Evolutionary conservation across 2,888 invertebrate genomes (phyloP).

Genomic region (Rhagonycha lutea): DNA sequence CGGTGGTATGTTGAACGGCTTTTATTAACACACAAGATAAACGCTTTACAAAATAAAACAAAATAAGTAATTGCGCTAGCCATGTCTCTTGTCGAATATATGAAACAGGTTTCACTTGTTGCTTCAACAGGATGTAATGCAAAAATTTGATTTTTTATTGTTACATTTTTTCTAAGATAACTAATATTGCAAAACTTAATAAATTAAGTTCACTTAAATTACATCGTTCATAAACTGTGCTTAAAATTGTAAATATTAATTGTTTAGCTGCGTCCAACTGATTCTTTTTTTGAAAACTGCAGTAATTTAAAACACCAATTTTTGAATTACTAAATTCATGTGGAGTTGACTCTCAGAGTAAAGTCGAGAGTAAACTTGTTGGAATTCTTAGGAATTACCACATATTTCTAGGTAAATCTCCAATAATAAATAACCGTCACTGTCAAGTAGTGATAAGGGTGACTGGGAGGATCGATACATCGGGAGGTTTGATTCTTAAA

Average conservation of each 20-base stretch:
- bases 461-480: no score
- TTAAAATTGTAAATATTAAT: neutral
- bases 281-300: no score
- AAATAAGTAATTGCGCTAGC: slow-evolving; percentile 15
- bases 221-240: no score
- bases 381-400: no score
- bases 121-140: slow-evolving; percentile 15
- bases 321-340: no score
- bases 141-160: slow-evolving; percentile 11
- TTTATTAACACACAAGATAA: slow-evolving; percentile 1
- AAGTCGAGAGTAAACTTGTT: no score
- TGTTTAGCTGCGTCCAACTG: neutral
- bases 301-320: no score
- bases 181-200: neutral
- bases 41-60: slow-evolving; percentile 11
- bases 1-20: neutral
- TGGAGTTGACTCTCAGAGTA: no score
- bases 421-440: no score
- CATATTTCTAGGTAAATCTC: no score
- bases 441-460: no score
- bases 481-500: no score
- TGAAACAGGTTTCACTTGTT: slow-evolving; percentile 14
- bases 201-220: neutral
- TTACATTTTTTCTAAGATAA: neutral
- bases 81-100: slow-evolving; percentile 18